Percentiles rank a stretch among this genome's conserved stretches.
Conservation (phyloP, 2,113 vertebrate species). For the Hemiprocne comata region DNA sequence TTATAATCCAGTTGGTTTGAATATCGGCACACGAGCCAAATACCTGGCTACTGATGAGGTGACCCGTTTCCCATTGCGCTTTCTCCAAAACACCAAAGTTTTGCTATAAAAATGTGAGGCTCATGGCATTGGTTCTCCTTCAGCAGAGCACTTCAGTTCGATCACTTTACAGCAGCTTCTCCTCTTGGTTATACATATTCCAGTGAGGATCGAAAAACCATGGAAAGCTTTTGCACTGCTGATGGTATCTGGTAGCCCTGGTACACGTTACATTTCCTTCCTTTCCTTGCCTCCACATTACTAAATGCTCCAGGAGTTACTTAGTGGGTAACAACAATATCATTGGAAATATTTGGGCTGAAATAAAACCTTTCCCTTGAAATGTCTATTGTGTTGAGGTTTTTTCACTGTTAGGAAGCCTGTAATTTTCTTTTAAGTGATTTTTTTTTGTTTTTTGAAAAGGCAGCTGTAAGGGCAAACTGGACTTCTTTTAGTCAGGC, state of each 20-base stretch:
- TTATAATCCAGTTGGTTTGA: background rate
- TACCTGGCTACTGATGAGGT: background rate
- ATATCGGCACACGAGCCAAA: background rate
- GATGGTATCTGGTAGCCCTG: background rate
- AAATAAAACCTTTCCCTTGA: background rate
- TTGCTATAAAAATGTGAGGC: background rate
- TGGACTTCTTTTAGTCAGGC: background rate
- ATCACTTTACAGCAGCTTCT: background rate
- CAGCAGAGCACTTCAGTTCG: background rate
- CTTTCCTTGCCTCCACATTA: background rate
- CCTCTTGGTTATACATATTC: background rate
- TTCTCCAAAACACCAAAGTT: background rate
- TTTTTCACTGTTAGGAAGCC: background rate
- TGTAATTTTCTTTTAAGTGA: background rate
- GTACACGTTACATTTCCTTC: background rate
- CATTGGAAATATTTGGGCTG: background rate
- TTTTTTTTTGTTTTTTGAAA: background rate
- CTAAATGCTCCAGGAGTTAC: background rate
- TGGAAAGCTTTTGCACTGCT: background rate
- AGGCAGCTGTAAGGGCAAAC: background rate
- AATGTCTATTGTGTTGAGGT: rapidly evolving
- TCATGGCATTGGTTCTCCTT: background rate
- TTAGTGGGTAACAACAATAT: background rate
- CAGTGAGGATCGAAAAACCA: background rate
- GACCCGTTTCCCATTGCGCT: background rate